A percentile compares a stretch with the other conserved stretches of the same genome.
phyloP scores from a whole-genome alignment of 2,888 invertebrate species.

The Sesia bembeciformis region DNA sequence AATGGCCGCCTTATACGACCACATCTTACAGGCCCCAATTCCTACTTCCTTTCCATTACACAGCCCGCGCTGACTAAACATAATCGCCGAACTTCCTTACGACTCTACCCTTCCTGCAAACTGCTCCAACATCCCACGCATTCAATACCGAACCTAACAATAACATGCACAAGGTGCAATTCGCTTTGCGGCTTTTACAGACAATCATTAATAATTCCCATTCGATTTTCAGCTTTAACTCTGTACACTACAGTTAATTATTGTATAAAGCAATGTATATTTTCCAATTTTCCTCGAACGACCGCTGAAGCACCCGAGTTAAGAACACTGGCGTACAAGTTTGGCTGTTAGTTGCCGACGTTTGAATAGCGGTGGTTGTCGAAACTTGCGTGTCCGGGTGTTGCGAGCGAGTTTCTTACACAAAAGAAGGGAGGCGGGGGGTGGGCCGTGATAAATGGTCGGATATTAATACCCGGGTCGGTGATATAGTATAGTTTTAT shows the following conservation, averaged over 20 bases:
- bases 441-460: constrained; percentile 66
- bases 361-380: constrained; percentile 64
- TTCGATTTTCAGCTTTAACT: neutral
- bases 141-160: constrained; percentile 37
- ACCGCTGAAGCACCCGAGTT: constrained; percentile 67
- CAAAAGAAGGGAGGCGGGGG: constrained; percentile 54
- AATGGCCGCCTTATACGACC: constrained; percentile 67
- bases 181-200: neutral
- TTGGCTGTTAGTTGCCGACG: constrained; percentile 61
- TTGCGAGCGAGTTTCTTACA: constrained; percentile 66
- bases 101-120: constrained; percentile 69
- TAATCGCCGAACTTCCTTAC: constrained; percentile 74
- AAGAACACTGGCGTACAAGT: constrained; percentile 67
- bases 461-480: constrained; percentile 64
- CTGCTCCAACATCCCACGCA: constrained; percentile 25
- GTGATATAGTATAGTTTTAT: constrained; percentile 68
- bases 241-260: constrained; percentile 10
- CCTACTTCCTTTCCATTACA: constrained; percentile 73
- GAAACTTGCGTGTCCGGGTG: constrained; percentile 63
- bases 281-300: constrained; percentile 69
- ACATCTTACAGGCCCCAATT: constrained; percentile 73
- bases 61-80: constrained; percentile 69
- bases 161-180: constrained; percentile 22
- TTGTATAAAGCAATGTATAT: constrained; percentile 14
- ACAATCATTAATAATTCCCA: neutral